Evolutionary conservation across 2,797 vertebrate species (phyloP).

Genomic region (Aulostomus chinensis): DNA sequence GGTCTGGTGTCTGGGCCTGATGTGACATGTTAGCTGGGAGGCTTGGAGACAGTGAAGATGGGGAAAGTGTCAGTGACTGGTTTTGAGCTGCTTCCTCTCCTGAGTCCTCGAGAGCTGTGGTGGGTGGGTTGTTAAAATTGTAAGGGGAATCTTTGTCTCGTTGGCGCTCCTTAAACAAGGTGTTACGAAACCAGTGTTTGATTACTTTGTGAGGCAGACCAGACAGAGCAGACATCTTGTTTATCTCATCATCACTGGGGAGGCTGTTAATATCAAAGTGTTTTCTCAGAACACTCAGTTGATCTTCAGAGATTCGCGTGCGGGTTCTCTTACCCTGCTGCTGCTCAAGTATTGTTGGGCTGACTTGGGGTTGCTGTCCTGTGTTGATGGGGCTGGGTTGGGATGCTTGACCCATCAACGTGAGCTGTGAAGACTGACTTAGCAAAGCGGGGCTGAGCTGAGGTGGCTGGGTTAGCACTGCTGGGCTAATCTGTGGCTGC

Average conservation of each 20-base stretch:
- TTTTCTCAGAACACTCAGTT: conserved; percentile 89
- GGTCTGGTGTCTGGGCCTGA: conserved; percentile 76
- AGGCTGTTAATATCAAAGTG: conserved; percentile 99
- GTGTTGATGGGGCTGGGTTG: conserved; percentile 55
- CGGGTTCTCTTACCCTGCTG: conserved; percentile 94
- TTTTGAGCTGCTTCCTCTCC: conserved; percentile 85
- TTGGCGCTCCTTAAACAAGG: conserved; percentile 97
- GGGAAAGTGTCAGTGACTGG: conserved; percentile 74
- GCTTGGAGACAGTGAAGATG: conserved; percentile 61
- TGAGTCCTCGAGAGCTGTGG: conserved; percentile 90
- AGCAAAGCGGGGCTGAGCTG: conserved; percentile 66
- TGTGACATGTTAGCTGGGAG: conserved; percentile 45
- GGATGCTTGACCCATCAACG: conserved; percentile 55
- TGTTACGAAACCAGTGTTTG: conserved; percentile 99
- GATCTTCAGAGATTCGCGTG: conserved; percentile 95
- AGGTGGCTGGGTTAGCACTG: conserved; percentile 55
- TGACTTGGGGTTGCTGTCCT: conserved; percentile 76
- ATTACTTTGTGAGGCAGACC: conserved; percentile 96
- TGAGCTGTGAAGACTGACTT: conserved; percentile 60
- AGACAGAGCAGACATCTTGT: conserved; percentile 93
- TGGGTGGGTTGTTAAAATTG: conserved; percentile 97
- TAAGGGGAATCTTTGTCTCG: conserved; percentile 99
- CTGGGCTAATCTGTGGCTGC: conserved; percentile 60
- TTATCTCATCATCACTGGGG: conserved; percentile 96
- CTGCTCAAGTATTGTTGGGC: conserved; percentile 86